A percentile compares a stretch with the other conserved stretches of the same genome.
Evolutionary conservation across 2,797 vertebrate genomes (phyloP).

Genomic region (Sebastes oblongus): DNA sequence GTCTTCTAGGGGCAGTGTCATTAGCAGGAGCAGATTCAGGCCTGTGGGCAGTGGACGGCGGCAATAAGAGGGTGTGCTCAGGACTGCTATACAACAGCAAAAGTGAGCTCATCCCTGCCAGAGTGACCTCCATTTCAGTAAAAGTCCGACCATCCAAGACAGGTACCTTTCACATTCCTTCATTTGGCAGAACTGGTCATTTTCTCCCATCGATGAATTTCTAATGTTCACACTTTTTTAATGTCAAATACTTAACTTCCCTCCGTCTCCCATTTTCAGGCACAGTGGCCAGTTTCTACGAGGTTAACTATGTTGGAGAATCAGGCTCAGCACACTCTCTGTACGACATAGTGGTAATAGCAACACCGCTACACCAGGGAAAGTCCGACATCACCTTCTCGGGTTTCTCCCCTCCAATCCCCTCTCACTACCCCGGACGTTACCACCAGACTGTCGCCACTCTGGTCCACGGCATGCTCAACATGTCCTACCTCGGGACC

Average conservation of each 20-base stretch:
- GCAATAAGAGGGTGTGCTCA: conserved; percentile 89
- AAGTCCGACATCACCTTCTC: conserved; percentile 87
- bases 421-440: conserved; percentile 77
- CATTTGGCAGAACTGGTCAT: not conserved
- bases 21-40: conserved; percentile 83
- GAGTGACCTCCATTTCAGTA: conserved; percentile 83
- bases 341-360: conserved; percentile 91
- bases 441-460: conserved; percentile 88
- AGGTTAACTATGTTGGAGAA: conserved; percentile 84
- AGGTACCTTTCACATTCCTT: conserved; percentile 70
- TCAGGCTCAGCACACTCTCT: conserved; percentile 78
- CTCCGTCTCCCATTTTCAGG: conserved; percentile 66
- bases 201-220: not conserved
- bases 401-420: conserved; percentile 86
- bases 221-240: not conserved
- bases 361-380: conserved; percentile 85
- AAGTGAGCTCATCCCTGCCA: conserved; percentile 85
- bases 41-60: conserved; percentile 92
- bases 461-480: conserved; percentile 88
- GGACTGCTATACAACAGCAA: conserved; percentile 89
- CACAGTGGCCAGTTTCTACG: conserved; percentile 77
- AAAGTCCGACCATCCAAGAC: conserved; percentile 79
- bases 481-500: conserved; percentile 86
- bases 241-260: not conserved
- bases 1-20: conserved; percentile 86